phyloP scores from a whole-genome alignment of 2,797 vertebrate genomes.

The Hydrolagus colliei region DNA sequence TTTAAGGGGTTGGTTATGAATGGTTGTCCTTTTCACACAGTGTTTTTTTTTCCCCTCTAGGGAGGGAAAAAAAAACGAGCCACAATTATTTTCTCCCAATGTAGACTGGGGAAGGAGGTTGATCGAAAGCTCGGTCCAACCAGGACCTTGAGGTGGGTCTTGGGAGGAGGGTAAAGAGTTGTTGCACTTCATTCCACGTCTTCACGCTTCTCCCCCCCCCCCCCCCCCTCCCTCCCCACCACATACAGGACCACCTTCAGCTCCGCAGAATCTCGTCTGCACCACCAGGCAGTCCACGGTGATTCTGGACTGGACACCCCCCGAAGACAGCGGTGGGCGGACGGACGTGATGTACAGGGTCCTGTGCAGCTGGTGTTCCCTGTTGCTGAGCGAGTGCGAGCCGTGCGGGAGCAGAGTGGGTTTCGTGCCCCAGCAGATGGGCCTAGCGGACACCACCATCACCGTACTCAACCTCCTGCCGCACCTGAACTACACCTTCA shows the following conservation, averaged over 20 bases:
- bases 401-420: slow-evolving; percentile 71
- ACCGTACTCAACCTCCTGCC: slow-evolving; percentile 81
- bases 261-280: slow-evolving; percentile 75
- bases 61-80: no score
- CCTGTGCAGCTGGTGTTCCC: slow-evolving; percentile 66
- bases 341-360: slow-evolving; percentile 79
- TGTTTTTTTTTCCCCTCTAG: no score
- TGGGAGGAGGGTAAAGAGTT: no score
- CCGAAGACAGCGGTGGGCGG: slow-evolving; percentile 69
- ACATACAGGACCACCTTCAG: slow-evolving; percentile 74
- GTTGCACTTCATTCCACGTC: not conserved
- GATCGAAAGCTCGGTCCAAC: no score
- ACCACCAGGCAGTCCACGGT: slow-evolving; percentile 76
- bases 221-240: not conserved
- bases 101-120: no score
- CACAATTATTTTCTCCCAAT: no score
- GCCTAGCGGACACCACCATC: slow-evolving; percentile 70
- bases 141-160: no score
- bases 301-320: slow-evolving; percentile 73
- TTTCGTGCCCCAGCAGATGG: slow-evolving; percentile 81
- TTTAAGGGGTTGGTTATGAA: no score
- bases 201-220: not conserved
- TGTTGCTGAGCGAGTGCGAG: slow-evolving; percentile 55
- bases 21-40: no score
- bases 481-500: slow-evolving; percentile 80